Evolutionary conservation across 2,888 invertebrate species (phyloP), one percentile per base, ranked within the genome.

Genomic region (Dilophus febrilis): DNA sequence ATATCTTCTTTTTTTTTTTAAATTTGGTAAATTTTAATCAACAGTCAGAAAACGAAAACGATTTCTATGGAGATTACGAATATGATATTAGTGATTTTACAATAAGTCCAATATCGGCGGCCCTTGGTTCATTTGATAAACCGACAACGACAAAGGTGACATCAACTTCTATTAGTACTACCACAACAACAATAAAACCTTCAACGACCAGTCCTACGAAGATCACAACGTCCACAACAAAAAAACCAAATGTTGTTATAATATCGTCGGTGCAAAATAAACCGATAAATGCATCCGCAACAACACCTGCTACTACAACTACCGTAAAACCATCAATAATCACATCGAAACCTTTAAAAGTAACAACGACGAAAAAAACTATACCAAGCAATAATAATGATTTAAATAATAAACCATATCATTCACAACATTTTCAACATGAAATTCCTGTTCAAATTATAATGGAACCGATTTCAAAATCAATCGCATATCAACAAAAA

Each of bases 21-120:
- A n/a, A n/a, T n/a, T n/a, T n/a, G n/a, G n/a, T n/a, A n/a, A n/a
- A n/a, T n/a, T n/a, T n/a, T n/a, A n/a, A n/a, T n/a, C n/a, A n/a
- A n/a, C n/a, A 22, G 22, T 4, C 22, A 22, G 8, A 4, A 22
- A 22, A 22, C 22, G 8, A 8, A 6, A 22, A 22, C 8, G 33
- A 38, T 27, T 38, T 27, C 16, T 35, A 35, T 26, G 40, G 28
- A 13, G 40, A 40, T n/a, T 40, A 40, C 14, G 40, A 61, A 46
- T 61, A 61, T 41, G 59, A 61, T 49, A 58, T 59, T 37, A 50
- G 47, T 40, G 58, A 57, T 47, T 47, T 59, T 37, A 61, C 61
- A 14, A 53, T 61, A 27, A 59, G 54, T 40, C 60, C 61, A 32
- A 41, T 52, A 37, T 43, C 46, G 18, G 40, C 38, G 18, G 45